Conservation (phyloP, 2,888 invertebrate genomes). For the Dasysyrphus tricinctus region DNA sequence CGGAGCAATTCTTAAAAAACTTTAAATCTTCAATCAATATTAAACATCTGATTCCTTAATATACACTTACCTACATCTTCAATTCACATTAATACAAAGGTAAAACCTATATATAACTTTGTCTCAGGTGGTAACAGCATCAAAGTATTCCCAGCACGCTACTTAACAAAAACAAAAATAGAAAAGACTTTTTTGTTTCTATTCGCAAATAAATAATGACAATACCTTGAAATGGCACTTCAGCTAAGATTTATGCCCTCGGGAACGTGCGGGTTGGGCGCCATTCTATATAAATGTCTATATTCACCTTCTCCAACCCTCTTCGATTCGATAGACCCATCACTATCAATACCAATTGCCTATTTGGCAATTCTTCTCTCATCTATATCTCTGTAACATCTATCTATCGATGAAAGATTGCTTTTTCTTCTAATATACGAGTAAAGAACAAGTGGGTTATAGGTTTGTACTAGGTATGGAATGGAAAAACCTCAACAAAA, state of each 20-base stretch:
- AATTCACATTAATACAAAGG: not conserved
- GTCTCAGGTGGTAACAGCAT: constrained; percentile 64
- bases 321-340: constrained; percentile 57
- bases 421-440: constrained; percentile 35
- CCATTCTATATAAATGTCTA: constrained; percentile 12
- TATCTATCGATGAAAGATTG: constrained; percentile 73
- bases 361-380: constrained; percentile 74
- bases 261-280: constrained; percentile 51
- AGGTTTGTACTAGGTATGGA: not conserved
- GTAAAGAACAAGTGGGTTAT: no score
- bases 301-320: constrained; percentile 34
- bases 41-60: not conserved
- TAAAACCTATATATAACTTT: constrained; percentile 14
- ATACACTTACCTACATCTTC: not conserved
- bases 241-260: constrained; percentile 68
- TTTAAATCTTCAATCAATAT: not conserved
- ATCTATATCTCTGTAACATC: constrained; percentile 50
- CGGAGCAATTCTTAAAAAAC: not conserved
- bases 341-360: constrained; percentile 73
- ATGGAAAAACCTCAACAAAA: constrained; percentile 59
- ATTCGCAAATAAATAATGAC: constrained; percentile 66
- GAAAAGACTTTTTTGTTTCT: constrained; percentile 6
- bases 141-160: constrained; percentile 63
- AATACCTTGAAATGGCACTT: constrained; percentile 73
- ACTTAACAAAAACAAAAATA: constrained; percentile 54